Evolutionary conservation across 1,140 invertebrate genomes (phyloP).

Genomic region (Drosophila sucinea): DNA sequence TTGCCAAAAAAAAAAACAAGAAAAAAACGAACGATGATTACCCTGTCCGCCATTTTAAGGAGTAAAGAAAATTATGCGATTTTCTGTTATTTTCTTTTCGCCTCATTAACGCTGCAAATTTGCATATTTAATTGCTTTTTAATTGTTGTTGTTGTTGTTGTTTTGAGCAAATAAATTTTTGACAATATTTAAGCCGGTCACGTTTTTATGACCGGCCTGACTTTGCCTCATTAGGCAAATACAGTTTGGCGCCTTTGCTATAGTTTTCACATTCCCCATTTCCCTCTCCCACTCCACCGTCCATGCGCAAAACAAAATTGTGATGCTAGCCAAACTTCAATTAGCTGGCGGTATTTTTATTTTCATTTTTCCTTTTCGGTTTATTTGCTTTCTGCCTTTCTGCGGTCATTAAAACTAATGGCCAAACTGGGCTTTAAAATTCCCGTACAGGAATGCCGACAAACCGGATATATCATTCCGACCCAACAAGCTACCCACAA

Average conservation of each 20-base stretch:
- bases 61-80: conserved; percentile 3
- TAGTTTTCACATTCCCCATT: conserved; percentile 63
- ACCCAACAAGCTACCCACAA: conserved; percentile 58
- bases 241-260: conserved; percentile 49
- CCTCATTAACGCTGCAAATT: conserved; percentile 51
- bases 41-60: background rate
- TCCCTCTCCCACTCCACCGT: conserved; percentile 14
- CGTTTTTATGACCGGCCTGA: conserved; percentile 48
- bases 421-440: conserved; percentile 48
- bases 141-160: conserved; percentile 58
- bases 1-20: conserved; percentile 3
- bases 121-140: conserved; percentile 71
- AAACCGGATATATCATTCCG: conserved; percentile 68
- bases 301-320: too few species aligned
- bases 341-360: conserved; percentile 58
- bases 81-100: conserved; percentile 20
- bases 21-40: conserved; percentile 14
- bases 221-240: conserved; percentile 65
- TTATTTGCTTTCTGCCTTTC: conserved; percentile 30
- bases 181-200: conserved; percentile 56
- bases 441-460: conserved; percentile 31
- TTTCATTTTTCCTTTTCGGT: conserved; percentile 28
- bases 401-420: conserved; percentile 71
- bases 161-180: conserved; percentile 47
- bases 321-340: conserved; percentile 51